Conservation (phyloP, 2,888 invertebrate genomes). For the Tetranychus piercei region DNA sequence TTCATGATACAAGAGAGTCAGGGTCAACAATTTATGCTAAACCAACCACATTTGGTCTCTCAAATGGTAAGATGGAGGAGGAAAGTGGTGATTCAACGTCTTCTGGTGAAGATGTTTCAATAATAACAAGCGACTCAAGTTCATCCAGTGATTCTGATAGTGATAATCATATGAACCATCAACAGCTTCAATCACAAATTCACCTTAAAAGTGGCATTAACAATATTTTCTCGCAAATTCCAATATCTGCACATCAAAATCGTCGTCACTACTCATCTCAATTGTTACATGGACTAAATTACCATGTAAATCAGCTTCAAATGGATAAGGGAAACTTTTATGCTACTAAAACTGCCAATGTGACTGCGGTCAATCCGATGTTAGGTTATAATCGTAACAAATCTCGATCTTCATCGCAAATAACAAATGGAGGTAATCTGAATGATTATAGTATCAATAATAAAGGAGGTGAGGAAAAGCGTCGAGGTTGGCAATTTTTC, state of each 20-base stretch:
- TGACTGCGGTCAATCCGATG: neutral
- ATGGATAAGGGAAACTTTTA: neutral
- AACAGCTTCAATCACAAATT: neutral
- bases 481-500: conserved; percentile 16
- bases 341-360: neutral
- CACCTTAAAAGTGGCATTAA: neutral
- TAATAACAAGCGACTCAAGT: neutral
- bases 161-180: neutral
- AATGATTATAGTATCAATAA: conserved; percentile 7
- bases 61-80: neutral
- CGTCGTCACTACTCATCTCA: neutral
- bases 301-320: neutral
- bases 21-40: neutral
- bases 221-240: no score
- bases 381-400: neutral
- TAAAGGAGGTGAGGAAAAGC: conserved; percentile 8
- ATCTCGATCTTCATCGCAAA: neutral
- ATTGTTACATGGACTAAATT: neutral
- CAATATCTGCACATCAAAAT: no score
- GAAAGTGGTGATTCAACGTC: conserved; percentile 5
- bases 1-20: conserved; percentile 31
- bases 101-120: conserved; percentile 1
- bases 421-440: neutral
- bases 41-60: neutral
- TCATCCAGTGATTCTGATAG: conserved; percentile 2